Conservation (phyloP, 2,797 vertebrate species). For the Nannoperca obscura region DNA sequence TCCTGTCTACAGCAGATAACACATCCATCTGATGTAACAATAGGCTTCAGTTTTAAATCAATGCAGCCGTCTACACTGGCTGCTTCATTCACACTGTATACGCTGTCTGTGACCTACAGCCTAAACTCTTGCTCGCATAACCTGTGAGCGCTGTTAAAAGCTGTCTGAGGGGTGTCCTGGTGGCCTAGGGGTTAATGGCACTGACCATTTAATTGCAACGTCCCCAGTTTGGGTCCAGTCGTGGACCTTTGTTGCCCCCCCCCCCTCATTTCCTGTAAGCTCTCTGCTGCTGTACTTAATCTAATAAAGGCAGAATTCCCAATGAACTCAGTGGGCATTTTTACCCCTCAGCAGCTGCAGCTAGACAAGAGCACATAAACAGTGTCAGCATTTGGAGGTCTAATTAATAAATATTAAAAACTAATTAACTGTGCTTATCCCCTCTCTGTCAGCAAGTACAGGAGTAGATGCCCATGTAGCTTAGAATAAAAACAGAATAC, state of each 20-base stretch:
- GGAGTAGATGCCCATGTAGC: background rate
- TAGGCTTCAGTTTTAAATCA: conserved; percentile 6
- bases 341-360: background rate
- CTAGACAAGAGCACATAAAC: background rate
- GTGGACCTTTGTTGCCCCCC: conserved; percentile 1
- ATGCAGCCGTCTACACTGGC: conserved; percentile 2
- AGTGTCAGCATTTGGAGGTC: background rate
- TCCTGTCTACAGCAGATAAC: background rate
- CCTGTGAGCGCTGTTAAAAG: background rate
- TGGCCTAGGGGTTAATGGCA: background rate
- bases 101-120: background rate
- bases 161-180: background rate
- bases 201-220: conserved; percentile 8
- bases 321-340: conserved; percentile 18
- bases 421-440: background rate
- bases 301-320: conserved; percentile 36
- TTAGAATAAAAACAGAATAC: conserved; percentile 4
- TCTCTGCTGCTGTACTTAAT: conserved; percentile 25
- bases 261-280: conserved; percentile 29
- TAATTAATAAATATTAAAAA: background rate
- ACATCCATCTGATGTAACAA: conserved; percentile 13
- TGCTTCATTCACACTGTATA: conserved; percentile 9
- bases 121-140: background rate
- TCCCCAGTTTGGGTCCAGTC: background rate
- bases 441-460: background rate